phyloP scores from a whole-genome alignment of 2,113 vertebrate species.

The Phoenicopterus ruber region DNA sequence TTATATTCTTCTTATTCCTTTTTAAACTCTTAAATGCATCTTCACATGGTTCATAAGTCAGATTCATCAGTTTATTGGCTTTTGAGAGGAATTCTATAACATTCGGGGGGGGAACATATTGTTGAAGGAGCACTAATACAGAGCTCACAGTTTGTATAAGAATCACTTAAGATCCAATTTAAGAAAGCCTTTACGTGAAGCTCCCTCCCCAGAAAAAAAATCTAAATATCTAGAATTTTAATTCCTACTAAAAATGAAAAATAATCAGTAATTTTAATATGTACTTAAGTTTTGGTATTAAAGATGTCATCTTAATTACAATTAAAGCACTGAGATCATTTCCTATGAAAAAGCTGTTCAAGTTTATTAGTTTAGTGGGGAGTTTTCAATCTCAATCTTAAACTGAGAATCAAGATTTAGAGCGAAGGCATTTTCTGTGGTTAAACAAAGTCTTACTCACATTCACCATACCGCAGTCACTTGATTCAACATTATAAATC shows the following conservation, averaged over 20 bases:
- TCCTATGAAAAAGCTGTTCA: background rate
- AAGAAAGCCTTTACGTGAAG: background rate
- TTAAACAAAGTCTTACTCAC: background rate
- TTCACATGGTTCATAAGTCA: background rate
- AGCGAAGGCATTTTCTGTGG: background rate
- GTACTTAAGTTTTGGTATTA: background rate
- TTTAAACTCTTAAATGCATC: background rate
- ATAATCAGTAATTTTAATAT: background rate
- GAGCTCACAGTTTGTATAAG: background rate
- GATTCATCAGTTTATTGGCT: background rate
- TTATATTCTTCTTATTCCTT: background rate
- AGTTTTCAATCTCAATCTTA: background rate
- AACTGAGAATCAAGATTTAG: background rate
- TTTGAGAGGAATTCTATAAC: background rate
- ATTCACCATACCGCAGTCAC: background rate
- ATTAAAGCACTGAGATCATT: background rate
- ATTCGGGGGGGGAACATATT: background rate
- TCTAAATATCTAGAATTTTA: background rate
- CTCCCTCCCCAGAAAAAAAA: background rate
- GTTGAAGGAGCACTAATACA: background rate
- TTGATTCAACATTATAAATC: conserved; percentile 13
- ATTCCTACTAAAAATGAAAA: background rate
- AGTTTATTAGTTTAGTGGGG: background rate
- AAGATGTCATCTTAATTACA: conserved; percentile 1
- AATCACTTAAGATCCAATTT: background rate